A percentile compares a stretch with the other conserved stretches of the same genome.
Conservation (phyloP, 2,797 vertebrate genomes). For the Phalanger gymnotis region DNA sequence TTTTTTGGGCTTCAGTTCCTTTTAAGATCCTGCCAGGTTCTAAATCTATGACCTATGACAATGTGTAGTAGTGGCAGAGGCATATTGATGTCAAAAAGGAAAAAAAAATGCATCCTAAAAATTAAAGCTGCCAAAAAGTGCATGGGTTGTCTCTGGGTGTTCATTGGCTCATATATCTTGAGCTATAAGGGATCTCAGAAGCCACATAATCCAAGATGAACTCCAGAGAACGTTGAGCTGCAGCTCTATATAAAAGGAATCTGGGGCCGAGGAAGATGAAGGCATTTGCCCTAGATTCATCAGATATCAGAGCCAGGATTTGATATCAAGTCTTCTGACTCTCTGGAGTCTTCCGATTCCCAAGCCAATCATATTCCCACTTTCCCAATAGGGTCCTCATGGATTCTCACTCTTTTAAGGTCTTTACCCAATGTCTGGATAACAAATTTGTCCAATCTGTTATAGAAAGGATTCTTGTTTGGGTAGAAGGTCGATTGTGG, state of each 20-base stretch:
- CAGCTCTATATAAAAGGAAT: background rate
- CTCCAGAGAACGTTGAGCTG: background rate
- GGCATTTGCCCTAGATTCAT: background rate
- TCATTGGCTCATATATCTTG: background rate
- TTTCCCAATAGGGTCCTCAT: background rate
- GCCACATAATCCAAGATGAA: background rate
- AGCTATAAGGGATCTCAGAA: background rate
- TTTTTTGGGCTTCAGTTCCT: background rate
- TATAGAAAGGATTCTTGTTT: background rate
- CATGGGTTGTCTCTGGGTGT: background rate
- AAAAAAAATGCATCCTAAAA: background rate
- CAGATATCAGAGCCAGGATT: background rate
- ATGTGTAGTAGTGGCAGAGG: background rate
- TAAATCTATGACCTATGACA: background rate
- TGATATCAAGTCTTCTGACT: background rate
- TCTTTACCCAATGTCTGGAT: background rate
- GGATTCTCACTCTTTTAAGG: background rate
- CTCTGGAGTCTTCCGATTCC: background rate
- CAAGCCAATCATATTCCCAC: background rate
- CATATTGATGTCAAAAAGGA: background rate
- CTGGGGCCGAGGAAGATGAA: background rate
- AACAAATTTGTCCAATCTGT: background rate
- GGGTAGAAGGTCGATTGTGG: background rate
- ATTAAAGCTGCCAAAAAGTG: background rate
- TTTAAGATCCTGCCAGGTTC: background rate